Evolutionary conservation across 2,797 vertebrate genomes (phyloP), one percentile per base, ranked within the genome.

Genomic region (Streptopelia turtur): DNA sequence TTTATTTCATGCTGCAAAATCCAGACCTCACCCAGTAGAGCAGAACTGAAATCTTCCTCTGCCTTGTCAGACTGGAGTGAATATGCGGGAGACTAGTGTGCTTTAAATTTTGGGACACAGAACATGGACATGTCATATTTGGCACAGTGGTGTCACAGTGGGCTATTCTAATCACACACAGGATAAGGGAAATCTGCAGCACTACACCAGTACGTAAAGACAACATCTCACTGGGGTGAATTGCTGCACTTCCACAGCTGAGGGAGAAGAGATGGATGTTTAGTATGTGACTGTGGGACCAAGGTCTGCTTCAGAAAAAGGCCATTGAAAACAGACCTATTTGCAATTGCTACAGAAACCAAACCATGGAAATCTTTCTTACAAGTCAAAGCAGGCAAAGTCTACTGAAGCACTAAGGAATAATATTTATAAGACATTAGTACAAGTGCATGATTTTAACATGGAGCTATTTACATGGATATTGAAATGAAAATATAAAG

Each of bases 161-260:
- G 41, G 9, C 37, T 78, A 23, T 57, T 31, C 25, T 31, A 43
- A 70, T 78, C 39, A 22, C 16, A 16, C 25, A 23, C 5, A 33
- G 18, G 39, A 20, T 60, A 59, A 39, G 57, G 45, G 55, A 47
- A 68, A 53, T 49, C 33, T 82, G 45, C 41, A 11, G n/a, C 16
- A 27, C 41, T 8, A 41, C 8, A 33, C 9, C 27, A 25, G 57
- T n/a, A 52, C 6, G 13, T 64, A 37, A 64, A n/a, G 53, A 43
- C 4, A 8, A 3, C 16, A 11, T 15, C 31, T 43, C 0, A 0
- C 20, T 35, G 64, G n/a, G 20, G 20, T 41, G 61, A 49, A 10
- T 11, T 80, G 43, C 56, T 86, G 49, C 14, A 8, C 37, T 74
- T 60, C 28, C 25, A 22, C 50, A 61, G 28, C 55, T 27, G 60